Evolutionary conservation across 2,888 invertebrate genomes (phyloP), one percentile per base, ranked within the genome.

Genomic region (Epirrita christyi): DNA sequence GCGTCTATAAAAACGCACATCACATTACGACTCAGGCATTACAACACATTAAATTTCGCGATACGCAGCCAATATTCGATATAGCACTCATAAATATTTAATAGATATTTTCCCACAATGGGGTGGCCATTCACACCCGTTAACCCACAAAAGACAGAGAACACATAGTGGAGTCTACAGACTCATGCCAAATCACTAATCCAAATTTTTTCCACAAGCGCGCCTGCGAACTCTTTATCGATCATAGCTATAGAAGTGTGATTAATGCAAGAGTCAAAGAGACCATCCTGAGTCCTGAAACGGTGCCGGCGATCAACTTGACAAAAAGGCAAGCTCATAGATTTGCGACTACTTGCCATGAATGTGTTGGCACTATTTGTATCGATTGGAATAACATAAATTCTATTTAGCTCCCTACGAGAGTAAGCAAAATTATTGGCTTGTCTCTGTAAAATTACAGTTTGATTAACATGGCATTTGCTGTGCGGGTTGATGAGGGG

Each of bases 51-150:
- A 78, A 75, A 55, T 62, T 62, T 53, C 40, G 55, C 57, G 55
- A 66, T 47, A 76, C 76, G 71, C 68, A 72, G 72, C 47, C 58
- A 63, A 64, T 61, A 63, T 72, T 76, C 80, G 78, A 82, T 81
- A 81, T 77, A 79, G 77, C 63, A 72, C 74, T 84, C 83, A 89
- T 91, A 91, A 89, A 91, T 91, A 90, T 90, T 91, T 85, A 88
- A 90, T 86, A 86, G 85, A 85, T 78, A 86, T 89, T 84, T 91
- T 91, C 88, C 88, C 90, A 90, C 89, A 90, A 90, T 87, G 83
- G 89, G 88, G 88, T 85, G 83, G 87, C 85, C 76, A 86, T 89
- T 89, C 84, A 80, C 88, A 89, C 88, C 87, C 81, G 83, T 75
- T 81, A 86, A 83, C 85, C 86, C 88, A 84, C 88, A 68, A 78